Base-by-base conservation (phyloP, 2,797 vertebrate genomes). In the Argentina silus region DNA sequence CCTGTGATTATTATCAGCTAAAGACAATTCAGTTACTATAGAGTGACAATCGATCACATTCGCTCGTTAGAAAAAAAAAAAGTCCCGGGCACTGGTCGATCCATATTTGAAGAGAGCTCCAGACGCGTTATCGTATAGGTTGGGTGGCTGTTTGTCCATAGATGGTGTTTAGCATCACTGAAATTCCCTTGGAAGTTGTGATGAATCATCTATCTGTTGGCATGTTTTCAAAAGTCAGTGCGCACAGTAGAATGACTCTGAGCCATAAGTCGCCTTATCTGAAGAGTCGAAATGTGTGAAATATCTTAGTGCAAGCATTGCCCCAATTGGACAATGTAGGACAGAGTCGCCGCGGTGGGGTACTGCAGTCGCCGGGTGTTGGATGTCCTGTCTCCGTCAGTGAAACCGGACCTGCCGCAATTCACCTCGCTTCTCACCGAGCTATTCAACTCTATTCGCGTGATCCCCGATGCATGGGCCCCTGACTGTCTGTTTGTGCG, bases 151-250 rank as follows among this genome's bases (percentile, higher is more conserved):
- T 51, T 10, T 50, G 48, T 91, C 89, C 86, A 90, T 88, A 88
- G 75, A 88, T 85, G 88, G 86, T 83, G 88, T 83, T 82, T 83
- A 85, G 90, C 78, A 77, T 85, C 76, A 75, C 3, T 59, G 82
- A 87, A 89, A 91, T 90, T 83, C 72, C 55, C 81, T 82, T 89
- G 88, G 88, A 89, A 85, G 86, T 70, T 61, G 5, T 57, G 74
- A 69, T 73, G 76, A 83, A 75, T 84, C 73, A 19, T 59, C 42
- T 6, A 48, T 14, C 53, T 80, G 83, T 87, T 85, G 83, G 80
- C 69, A 57, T 57, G 69, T 55, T 42, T 56, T 15, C 8, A 10
- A 61, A 64, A 21, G 42, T 47, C 7, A 47, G 10, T 2, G 43
- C 43, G 51, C 15, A 15, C 15, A 17, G 51, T 17, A 53, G 51